Evolutionary conservation across 1,140 invertebrate species (phyloP), one percentile per base, ranked within the genome.

Genomic region (Epicauta chinensis): DNA sequence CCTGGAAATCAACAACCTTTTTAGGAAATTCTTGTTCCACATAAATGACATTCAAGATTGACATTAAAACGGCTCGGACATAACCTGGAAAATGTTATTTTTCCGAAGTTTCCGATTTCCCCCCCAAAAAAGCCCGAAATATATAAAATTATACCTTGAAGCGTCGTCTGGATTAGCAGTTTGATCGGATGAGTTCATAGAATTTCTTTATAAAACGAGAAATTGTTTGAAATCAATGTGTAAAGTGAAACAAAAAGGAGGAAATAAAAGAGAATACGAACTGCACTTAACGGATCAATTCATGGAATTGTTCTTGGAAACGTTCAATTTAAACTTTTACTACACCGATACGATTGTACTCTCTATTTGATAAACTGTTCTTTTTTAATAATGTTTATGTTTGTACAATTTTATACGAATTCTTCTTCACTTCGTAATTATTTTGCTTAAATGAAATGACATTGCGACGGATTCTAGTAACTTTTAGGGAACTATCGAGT

Each of bases 131-230:
- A n/a, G n/a, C n/a, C n/a, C n/a, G n/a, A n/a, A n/a, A n/a, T 50
- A 4, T 16, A 17, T 31, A 36, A 15, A 36, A 51, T 44, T 38
- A 53, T 67, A 70, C 68, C 65, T 68, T 59, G 68, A 69, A 70
- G 67, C 67, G 61, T 68, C 68, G 66, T 63, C 68, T 56, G 60
- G 50, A 43, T 54, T 49, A 41, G 55, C 46, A 41, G 54, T 56
- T 56, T 60, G 42, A 44, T 68, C 58, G 43, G 63, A 55, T 48
- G 68, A 55, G 68, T 59, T 70, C 68, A 70, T 70, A 68, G 63
- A 68, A 67, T 61, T 55, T 36, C 29, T 41, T 37, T 49, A 32
- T 49, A n/a, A 42, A 48, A 39, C 29, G 11, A 48, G 38, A 48
- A 38, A 38, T n/a, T n/a, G n/a, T 38, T 34, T 48, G 32, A 40